phyloP scores from a whole-genome alignment of 1,140 invertebrate species.

The Atopsyche davidsoni region DNA sequence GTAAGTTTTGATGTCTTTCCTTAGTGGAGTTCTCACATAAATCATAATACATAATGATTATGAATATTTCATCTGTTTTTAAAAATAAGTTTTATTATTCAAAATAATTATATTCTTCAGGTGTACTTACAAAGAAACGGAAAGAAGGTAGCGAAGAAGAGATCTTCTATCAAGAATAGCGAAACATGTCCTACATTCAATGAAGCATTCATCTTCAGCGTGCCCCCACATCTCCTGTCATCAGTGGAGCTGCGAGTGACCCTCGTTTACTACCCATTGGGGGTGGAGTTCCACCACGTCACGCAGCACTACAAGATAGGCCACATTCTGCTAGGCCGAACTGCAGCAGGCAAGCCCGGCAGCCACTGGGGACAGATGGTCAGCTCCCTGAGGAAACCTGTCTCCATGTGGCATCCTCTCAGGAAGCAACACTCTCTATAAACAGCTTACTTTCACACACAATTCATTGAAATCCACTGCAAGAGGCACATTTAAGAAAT shows the following conservation, averaged over 20 bases:
- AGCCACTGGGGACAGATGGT: conserved; percentile 82
- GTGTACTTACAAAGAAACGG: conserved; percentile 70
- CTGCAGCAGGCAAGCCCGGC: conserved; percentile 61
- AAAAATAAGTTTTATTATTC: too few species aligned
- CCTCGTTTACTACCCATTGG: conserved; percentile 25
- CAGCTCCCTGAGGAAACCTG: conserved; percentile 69
- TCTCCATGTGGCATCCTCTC: conserved; percentile 81
- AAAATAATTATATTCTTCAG: conserved; percentile 38
- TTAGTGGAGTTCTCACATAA: too few species aligned
- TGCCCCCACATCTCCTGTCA: conserved; percentile 59
- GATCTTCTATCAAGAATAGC: conserved; percentile 61
- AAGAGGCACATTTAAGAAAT: too few species aligned
- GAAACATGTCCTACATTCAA: conserved; percentile 72
- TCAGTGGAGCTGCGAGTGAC: conserved; percentile 66
- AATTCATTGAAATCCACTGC: too few species aligned
- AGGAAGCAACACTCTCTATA: conserved; percentile 34
- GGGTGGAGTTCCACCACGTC: conserved; percentile 33
- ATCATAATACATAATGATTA: too few species aligned
- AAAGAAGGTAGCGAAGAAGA: conserved; percentile 72
- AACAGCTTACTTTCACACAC: background rate
- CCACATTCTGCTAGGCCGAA: conserved; percentile 65
- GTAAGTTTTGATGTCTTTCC: too few species aligned
- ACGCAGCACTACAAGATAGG: conserved; percentile 55
- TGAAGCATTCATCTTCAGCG: conserved; percentile 72
- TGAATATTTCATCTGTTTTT: too few species aligned